Evolutionary conservation across 2,888 invertebrate genomes (phyloP), one percentile per base, ranked within the genome.

Genomic region (Nomada fabriciana): DNA sequence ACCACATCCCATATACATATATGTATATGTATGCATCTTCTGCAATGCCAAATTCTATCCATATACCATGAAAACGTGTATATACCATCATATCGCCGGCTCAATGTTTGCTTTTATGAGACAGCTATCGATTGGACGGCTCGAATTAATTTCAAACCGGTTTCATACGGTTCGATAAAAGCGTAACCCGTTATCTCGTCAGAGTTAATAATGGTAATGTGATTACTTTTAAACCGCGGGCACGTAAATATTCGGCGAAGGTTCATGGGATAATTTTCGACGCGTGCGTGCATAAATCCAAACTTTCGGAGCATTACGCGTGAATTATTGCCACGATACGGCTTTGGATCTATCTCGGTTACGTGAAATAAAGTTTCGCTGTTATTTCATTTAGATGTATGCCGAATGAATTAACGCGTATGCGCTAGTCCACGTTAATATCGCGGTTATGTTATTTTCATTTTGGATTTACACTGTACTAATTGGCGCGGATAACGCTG

Each of bases 1-100:
- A 25, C 25, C 25, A 25, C 57, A 18, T 53, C 20, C 57, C 77
- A 71, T 55, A 59, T 77, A 57, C 67, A 69, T 47, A 25, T n/a
- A 70, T 59, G 3, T 20, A 84, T 79, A 76, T 72, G 86, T 72
- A 60, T 43, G 43, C 73, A 73, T 53, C 29, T 70, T 65, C 59
- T 71, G 63, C 64, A 73, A 77, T 68, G 73, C 57, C 68, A 76
- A 73, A 76, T 79, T 76, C 73, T 73, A 76, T 68, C 57, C 68
- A 47, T 60, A 18, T 61, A 57, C 64, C 70, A 47, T 59, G 42
- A 43, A 79, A 74, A 52, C 71, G 29, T 29, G 13, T 36, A 13
- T 29, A 10, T 53, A 67, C 53, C 43, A 47, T 60, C 18, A 3
- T 47, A 47, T 47, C 47, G 4, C 43, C 2, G 29, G 9, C 64